These are phyloP conservation scores for Papilio aristodemus DNA, from an alignment of 1,140 invertebrate genomes.

Conservation along the genomic window DNA sequence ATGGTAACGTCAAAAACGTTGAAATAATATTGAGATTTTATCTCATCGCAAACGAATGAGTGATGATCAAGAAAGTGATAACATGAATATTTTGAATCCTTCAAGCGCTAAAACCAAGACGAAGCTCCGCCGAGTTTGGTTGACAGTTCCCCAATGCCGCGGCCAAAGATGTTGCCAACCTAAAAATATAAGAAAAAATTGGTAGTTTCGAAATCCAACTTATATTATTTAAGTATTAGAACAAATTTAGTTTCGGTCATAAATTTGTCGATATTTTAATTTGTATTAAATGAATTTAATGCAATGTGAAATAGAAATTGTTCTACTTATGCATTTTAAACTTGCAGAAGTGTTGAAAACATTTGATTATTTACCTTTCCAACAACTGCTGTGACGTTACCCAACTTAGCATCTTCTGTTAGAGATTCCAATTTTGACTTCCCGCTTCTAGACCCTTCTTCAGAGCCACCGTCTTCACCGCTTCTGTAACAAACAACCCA, in stretches of 20 bases:
- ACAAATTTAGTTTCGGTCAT: no score
- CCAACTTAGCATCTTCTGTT: slow-evolving; percentile 77
- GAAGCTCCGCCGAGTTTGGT: slow-evolving; percentile 87
- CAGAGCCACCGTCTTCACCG: slow-evolving; percentile 71
- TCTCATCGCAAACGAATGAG: slow-evolving; percentile 49
- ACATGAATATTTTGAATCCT: slow-evolving; percentile 21
- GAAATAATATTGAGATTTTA: slow-evolving; percentile 48
- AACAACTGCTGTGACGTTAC: slow-evolving; percentile 77
- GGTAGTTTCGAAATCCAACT: background rate
- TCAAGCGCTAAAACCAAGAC: slow-evolving; percentile 83
- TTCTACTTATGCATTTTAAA: no score
- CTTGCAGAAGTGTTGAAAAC: no score
- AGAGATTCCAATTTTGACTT: slow-evolving; percentile 77
- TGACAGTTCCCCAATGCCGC: slow-evolving; percentile 90
- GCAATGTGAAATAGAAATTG: no score
- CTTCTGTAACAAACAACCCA: slow-evolving; percentile 50
- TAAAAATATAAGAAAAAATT: slow-evolving; percentile 44
- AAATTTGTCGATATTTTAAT: no score
- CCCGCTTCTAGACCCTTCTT: slow-evolving; percentile 70
- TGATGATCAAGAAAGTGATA: slow-evolving; percentile 32
- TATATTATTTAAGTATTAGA: background rate
- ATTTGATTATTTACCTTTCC: slow-evolving; percentile 63
- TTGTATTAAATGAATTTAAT: no score
- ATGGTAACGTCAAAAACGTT: slow-evolving; percentile 35
- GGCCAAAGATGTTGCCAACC: slow-evolving; percentile 91